phyloP scores from a whole-genome alignment of 2,888 invertebrate genomes.

The Keiferia lycopersicella region DNA sequence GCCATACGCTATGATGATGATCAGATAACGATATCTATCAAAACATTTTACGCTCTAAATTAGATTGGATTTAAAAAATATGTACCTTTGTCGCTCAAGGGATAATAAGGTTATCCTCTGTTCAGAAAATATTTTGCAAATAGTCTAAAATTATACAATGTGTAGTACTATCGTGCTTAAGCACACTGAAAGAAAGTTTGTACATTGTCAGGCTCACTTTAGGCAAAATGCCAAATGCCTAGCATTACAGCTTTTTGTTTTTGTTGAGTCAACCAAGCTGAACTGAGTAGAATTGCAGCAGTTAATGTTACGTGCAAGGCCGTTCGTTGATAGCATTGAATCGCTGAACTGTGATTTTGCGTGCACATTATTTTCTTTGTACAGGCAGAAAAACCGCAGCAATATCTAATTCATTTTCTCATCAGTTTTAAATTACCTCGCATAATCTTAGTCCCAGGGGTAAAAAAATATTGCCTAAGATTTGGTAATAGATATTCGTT shows the following conservation, averaged over 20 bases:
- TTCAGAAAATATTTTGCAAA: too few relatives aligned
- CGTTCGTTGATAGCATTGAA: not conserved
- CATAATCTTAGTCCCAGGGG: too few relatives aligned
- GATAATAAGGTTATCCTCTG: too few relatives aligned
- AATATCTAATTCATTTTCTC: not conserved
- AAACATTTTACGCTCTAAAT: too few relatives aligned
- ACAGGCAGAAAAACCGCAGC: not conserved
- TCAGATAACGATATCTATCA: too few relatives aligned
- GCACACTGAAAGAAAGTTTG: not conserved
- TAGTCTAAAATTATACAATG: not conserved
- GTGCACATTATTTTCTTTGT: not conserved
- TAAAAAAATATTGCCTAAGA: too few relatives aligned
- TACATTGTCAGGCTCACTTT: not conserved
- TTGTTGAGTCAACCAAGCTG: slow-evolving; percentile 10
- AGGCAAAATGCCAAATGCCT: slow-evolving; percentile 10
- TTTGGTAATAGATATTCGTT: not conserved
- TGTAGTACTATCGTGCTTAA: not conserved
- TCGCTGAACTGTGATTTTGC: slow-evolving; percentile 1
- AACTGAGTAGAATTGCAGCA: slow-evolving; percentile 18
- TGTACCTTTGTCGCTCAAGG: too few relatives aligned
- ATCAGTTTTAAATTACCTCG: not conserved
- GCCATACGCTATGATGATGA: too few relatives aligned
- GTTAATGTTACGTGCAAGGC: not conserved
- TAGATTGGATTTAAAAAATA: too few relatives aligned
- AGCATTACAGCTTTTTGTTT: slow-evolving; percentile 12